Evolutionary conservation across 1,140 invertebrate genomes (phyloP).

Genomic region (Oryctes rhinoceros): DNA sequence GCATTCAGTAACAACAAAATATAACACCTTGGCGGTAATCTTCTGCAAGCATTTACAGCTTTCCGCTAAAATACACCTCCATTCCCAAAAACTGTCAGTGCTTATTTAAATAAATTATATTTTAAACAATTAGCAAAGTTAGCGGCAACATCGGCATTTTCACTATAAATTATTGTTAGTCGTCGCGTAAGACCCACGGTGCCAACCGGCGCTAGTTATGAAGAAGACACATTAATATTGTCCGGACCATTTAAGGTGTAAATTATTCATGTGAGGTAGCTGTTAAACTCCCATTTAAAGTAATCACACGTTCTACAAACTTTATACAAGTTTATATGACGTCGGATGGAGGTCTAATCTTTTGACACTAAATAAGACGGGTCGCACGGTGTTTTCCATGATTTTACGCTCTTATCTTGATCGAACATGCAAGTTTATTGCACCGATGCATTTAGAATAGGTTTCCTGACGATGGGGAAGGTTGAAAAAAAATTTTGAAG

Average conservation of each 20-base stretch:
- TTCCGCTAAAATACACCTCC: not conserved
- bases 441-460: too few relatives aligned
- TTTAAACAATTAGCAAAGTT: constrained; percentile 3
- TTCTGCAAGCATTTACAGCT: too few relatives aligned
- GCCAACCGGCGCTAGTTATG: not conserved
- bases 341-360: constrained; percentile 18
- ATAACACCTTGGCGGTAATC: too few relatives aligned
- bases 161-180: not conserved
- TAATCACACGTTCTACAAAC: constrained; percentile 33
- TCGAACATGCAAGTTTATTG: not conserved
- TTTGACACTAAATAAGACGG: constrained; percentile 16
- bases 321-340: constrained; percentile 20
- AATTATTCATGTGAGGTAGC: constrained; percentile 26
- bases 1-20: too few relatives aligned
- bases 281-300: constrained; percentile 37
- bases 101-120: not conserved
- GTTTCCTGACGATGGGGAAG: too few relatives aligned
- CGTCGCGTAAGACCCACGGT: not conserved
- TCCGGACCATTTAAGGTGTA: constrained; percentile 7
- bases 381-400: not conserved
- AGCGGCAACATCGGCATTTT: not conserved
- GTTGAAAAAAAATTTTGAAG: too few relatives aligned
- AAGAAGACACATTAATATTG: constrained; percentile 25
- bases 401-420: constrained; percentile 3
- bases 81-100: not conserved